A percentile compares a stretch with the other conserved stretches of the same genome.
Evolutionary conservation across 2,888 invertebrate species (phyloP).

Genomic region (Hypolimnas misippus): DNA sequence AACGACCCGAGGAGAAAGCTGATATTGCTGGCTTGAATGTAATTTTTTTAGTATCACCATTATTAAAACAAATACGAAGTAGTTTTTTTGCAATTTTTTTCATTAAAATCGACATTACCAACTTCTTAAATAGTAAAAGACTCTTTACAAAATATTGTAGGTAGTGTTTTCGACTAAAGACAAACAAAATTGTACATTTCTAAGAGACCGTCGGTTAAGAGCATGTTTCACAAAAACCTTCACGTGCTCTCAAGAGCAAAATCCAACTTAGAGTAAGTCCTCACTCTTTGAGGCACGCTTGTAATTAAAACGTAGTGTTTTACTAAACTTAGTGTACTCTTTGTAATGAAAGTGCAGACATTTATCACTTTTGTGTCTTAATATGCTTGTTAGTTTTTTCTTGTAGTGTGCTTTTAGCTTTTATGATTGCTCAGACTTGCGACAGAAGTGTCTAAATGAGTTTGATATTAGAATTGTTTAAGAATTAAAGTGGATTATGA

Average conservation of each 20-base stretch:
- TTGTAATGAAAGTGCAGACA: conserved; percentile 15
- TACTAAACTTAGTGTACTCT: neutral
- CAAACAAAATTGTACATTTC: too few relatives aligned
- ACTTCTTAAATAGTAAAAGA: too few relatives aligned
- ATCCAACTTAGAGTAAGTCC: neutral
- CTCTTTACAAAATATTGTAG: too few relatives aligned
- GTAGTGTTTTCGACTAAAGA: too few relatives aligned
- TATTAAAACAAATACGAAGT: too few relatives aligned
- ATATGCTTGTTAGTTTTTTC: conserved; percentile 4
- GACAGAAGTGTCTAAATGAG: neutral
- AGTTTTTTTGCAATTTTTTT: too few relatives aligned
- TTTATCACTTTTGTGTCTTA: conserved; percentile 8
- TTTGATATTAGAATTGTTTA: neutral
- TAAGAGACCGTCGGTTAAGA: neutral
- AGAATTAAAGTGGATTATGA: neutral
- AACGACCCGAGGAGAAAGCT: too few relatives aligned
- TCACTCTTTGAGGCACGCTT: neutral
- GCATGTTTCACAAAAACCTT: neutral
- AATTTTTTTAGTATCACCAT: too few relatives aligned
- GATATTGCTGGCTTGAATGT: too few relatives aligned
- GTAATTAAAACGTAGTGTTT: conserved; percentile 14
- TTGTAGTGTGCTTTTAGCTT: neutral
- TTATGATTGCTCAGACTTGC: neutral
- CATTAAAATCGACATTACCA: too few relatives aligned
- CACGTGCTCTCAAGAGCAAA: neutral